Base-by-base conservation (phyloP, 2,888 invertebrate genomes). In the Folsomia candida region DNA sequence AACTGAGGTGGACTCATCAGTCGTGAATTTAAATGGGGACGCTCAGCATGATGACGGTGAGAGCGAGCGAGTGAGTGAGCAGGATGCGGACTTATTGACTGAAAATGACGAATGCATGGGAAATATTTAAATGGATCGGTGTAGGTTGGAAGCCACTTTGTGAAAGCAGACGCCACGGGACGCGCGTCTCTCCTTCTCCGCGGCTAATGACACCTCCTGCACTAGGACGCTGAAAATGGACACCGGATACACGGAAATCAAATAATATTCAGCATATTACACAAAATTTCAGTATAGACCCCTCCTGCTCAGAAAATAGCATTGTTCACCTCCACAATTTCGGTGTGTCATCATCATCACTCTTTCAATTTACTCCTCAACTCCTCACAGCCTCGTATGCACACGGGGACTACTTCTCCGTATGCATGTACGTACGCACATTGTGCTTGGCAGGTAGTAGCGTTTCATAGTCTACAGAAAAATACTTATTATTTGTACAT, bases 241-340 rank as follows among this genome's bases (percentile, higher is more conserved):
- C 26, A 67, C 72, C 67, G 72, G 72, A 72, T 67, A 59, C 64
- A 72, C 72, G 72, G 69, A 59, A 69, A 72, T 72, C 69, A 72
- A 69, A 72, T 63, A 72, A 72, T 72, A 67, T 68, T 37, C 37
- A 37, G n/a, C n/a, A n/a, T n/a, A n/a, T n/a, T n/a, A n/a, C n/a
- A n/a, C n/a, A n/a, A n/a, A n/a, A n/a, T n/a, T n/a, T n/a, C n/a
- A n/a, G n/a, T n/a, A n/a, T n/a, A n/a, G n/a, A 37, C 37, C 14
- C 14, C 37, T 9, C 4, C 37, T 37, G 6, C 37, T 14, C 14
- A 4, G 37, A 37, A 37, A 37, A 37, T 37, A n/a, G n/a, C n/a
- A 37, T 37, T 37, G 37, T 37, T 9, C 4, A 37, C 37, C 37
- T 37, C 14, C 37, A 37, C 4, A 37, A 37, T 37, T 37, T 37